Evolutionary conservation across 1,140 invertebrate species (phyloP).

Genomic region (Triops longicaudatus): DNA sequence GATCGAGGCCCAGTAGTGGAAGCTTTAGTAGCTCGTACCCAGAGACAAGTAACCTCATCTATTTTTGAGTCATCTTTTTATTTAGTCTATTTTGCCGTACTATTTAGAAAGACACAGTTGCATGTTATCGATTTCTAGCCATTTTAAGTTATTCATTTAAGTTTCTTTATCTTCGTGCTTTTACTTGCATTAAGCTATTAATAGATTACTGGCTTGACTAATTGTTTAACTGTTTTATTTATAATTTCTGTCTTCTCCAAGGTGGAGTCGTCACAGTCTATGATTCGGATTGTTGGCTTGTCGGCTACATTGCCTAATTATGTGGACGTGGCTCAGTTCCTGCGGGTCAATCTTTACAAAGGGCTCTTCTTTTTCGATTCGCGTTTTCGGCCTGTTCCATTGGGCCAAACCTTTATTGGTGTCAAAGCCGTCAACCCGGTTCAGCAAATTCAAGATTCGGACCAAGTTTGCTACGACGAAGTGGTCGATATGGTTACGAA

Average conservation of each 20-base stretch:
- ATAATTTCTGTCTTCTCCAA: conserved; percentile 37
- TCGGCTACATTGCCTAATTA: conserved; percentile 98
- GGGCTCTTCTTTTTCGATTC: conserved; percentile 97
- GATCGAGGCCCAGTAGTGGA: conserved; percentile 97
- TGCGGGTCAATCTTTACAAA: conserved; percentile 83
- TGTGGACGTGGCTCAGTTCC: conserved; percentile 87
- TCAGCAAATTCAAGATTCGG: conserved; percentile 77
- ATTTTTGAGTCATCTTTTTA: neutral
- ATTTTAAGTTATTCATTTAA: too few species aligned
- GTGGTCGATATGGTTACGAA: conserved; percentile 73
- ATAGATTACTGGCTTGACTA: too few species aligned
- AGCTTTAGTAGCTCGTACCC: conserved; percentile 87
- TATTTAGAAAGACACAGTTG: conserved; percentile 18
- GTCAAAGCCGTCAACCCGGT: conserved; percentile 69
- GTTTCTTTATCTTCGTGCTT: too few species aligned
- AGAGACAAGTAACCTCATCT: conserved; percentile 59
- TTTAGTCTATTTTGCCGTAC: neutral
- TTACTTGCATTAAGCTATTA: too few species aligned
- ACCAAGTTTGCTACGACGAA: conserved; percentile 89
- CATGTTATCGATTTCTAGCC: too few species aligned
- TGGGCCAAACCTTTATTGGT: conserved; percentile 86
- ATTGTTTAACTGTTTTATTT: too few species aligned
- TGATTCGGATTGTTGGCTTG: conserved; percentile 95
- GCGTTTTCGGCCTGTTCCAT: conserved; percentile 88
- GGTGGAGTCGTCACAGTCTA: conserved; percentile 89